These are phyloP conservation scores for Vulpes lagopus DNA, from an alignment of 2,113 vertebrate genomes.

Conservation along the genomic window DNA sequence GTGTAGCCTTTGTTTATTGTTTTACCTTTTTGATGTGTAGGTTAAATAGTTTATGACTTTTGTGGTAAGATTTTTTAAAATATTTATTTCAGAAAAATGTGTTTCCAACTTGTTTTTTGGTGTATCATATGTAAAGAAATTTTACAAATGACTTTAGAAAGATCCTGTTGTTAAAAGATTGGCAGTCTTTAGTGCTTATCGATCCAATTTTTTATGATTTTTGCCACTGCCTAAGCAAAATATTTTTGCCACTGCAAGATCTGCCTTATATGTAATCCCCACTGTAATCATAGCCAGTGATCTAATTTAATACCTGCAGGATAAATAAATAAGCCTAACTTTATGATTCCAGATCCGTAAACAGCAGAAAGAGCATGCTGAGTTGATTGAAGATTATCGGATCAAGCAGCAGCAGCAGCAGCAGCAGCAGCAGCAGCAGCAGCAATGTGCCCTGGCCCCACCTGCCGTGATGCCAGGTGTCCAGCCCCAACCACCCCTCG, in stretches of 20 bases:
- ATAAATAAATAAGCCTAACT: background rate
- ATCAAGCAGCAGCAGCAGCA: constrained; percentile 93
- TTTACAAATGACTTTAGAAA: background rate
- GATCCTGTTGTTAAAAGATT: background rate
- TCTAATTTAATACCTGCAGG: background rate
- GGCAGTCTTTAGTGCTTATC: background rate
- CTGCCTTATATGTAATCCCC: background rate
- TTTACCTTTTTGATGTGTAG: background rate
- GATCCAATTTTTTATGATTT: background rate
- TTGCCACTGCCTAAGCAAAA: background rate
- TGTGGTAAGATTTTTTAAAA: background rate
- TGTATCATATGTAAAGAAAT: background rate
- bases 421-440: constrained; percentile 90
- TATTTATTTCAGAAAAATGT: background rate
- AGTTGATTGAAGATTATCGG: constrained; percentile 96
- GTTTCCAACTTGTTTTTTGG: background rate
- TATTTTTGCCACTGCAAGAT: background rate
- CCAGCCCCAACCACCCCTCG: constrained; percentile 86
- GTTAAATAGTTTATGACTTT: background rate
- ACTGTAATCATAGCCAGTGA: background rate
- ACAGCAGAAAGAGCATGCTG: constrained; percentile 97
- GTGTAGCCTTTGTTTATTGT: background rate
- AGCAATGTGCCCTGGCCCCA: constrained; percentile 90
- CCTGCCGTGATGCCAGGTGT: constrained; percentile 89
- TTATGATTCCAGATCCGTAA: constrained; percentile 93